These are phyloP conservation scores for Abrostola triplasia DNA, from an alignment of 2,888 invertebrate species.

Conservation along the genomic window DNA sequence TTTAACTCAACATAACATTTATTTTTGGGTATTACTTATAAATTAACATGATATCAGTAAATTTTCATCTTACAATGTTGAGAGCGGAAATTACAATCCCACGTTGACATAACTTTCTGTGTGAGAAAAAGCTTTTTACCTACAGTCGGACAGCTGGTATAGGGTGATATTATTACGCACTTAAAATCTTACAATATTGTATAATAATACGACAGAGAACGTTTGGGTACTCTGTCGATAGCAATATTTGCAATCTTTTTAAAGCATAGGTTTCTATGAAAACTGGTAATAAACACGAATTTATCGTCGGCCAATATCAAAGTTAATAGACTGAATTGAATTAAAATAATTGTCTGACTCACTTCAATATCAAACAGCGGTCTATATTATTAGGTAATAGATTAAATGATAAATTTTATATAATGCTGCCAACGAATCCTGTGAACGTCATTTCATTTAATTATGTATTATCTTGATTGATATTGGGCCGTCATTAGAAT, in stretches of 20 bases:
- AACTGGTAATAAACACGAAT: too few relatives aligned
- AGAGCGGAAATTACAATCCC: neutral
- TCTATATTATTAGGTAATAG: neutral
- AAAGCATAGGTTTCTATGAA: too few relatives aligned
- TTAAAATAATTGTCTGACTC: neutral
- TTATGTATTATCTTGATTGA: constrained; percentile 30
- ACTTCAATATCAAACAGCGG: neutral
- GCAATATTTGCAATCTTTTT: too few relatives aligned
- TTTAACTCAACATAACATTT: constrained; percentile 18
- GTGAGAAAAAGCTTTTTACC: too few relatives aligned
- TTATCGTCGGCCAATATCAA: too few relatives aligned
- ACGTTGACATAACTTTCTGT: neutral
- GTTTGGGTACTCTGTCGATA: too few relatives aligned
- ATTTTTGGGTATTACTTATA: neutral
- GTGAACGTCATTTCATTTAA: constrained; percentile 26
- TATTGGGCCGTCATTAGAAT: constrained; percentile 1
- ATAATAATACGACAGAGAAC: too few relatives aligned
- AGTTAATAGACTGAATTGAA: neutral
- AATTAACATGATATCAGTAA: neutral
- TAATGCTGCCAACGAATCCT: neutral
- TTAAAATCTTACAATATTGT: too few relatives aligned
- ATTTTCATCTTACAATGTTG: neutral
- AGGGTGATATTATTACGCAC: too few relatives aligned
- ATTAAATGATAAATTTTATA: constrained; percentile 15
- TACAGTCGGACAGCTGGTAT: too few relatives aligned